These are phyloP conservation scores for Urocyon cinereoargenteus DNA, from an alignment of 2,797 vertebrate genomes.

Conservation along the genomic window DNA sequence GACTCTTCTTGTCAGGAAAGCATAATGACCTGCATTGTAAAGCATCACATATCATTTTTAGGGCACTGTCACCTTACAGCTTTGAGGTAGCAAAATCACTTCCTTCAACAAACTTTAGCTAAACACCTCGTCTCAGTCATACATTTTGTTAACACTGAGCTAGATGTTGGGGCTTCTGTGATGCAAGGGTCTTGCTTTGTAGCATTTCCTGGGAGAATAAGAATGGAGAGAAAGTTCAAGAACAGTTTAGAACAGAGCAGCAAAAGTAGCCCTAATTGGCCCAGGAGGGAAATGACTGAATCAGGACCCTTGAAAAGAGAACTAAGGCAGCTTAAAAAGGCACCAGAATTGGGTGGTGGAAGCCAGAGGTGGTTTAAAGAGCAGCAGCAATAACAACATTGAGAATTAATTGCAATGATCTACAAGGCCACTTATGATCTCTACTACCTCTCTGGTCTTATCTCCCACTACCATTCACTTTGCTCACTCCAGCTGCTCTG, in stretches of 20 bases:
- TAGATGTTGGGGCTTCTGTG: neutral
- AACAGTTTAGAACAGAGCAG: neutral
- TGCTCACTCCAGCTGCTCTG: neutral
- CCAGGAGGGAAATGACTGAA: neutral
- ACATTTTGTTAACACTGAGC: neutral
- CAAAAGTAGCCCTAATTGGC: neutral
- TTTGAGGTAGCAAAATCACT: neutral
- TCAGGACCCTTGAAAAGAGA: neutral
- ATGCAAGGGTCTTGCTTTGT: neutral
- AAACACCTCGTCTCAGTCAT: neutral
- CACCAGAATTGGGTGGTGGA: neutral
- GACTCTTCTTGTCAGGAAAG: neutral
- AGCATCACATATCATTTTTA: neutral
- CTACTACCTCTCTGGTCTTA: neutral
- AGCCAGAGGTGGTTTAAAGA: neutral
- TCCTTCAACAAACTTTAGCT: constrained; percentile 14
- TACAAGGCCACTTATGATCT: neutral
- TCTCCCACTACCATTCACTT: neutral
- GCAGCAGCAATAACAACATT: neutral
- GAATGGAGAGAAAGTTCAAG: neutral
- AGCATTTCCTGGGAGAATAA: neutral
- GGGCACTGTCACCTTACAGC: neutral
- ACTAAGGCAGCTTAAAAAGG: neutral
- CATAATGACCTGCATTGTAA: neutral
- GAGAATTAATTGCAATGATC: neutral